Base-by-base conservation (phyloP, 2,888 invertebrate species). In the Hydrotaea diabolus region DNA sequence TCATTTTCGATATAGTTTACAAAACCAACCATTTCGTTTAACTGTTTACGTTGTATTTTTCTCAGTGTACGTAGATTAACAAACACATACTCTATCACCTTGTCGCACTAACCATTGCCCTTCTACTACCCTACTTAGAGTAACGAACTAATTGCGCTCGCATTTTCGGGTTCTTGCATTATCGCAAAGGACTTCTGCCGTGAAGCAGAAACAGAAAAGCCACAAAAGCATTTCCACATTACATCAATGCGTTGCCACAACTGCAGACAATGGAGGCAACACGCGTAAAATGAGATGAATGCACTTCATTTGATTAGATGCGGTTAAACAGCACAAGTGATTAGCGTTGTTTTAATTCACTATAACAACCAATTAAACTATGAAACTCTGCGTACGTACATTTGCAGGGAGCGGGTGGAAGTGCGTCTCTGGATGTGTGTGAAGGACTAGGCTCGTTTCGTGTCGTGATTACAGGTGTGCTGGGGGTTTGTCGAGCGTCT, bases 281-380 rank as follows among this genome's bases (percentile, higher is more conserved):
- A 46, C 66, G 13, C 72, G 66, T 59, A 21, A 76, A 75, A 76
- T 66, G 21, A 53, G 23, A 66, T n/a, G n/a, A 81, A 77, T 75
- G 77, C 71, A 77, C 73, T 81, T 81, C 55, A 85, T 79, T 78
- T 76, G 78, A 85, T 85, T 81, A 85, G 57, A 76, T 79, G 81
- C 43, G 78, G 76, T 81, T 53, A 43, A 43, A 39, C 76, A 78
- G 78, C 76, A 81, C 72, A 31, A 78, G 66, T 81, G 81, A 85
- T 85, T 74, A 85, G 76, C 75, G 75, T 21, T 72, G 39, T 7
- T 72, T 72, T 72, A 17, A 43, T 69, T 69, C 69, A 13, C 8
- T 46, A 69, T 69, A 64, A 31, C 64, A 64, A 31, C 26, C 31
- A 64, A 64, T 31, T 64, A 64, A 36, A 36, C 59, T 7, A 26